Evolutionary conservation across 2,113 vertebrate genomes (phyloP), one percentile per base, ranked within the genome.

Genomic region (Calidris pugnax): DNA sequence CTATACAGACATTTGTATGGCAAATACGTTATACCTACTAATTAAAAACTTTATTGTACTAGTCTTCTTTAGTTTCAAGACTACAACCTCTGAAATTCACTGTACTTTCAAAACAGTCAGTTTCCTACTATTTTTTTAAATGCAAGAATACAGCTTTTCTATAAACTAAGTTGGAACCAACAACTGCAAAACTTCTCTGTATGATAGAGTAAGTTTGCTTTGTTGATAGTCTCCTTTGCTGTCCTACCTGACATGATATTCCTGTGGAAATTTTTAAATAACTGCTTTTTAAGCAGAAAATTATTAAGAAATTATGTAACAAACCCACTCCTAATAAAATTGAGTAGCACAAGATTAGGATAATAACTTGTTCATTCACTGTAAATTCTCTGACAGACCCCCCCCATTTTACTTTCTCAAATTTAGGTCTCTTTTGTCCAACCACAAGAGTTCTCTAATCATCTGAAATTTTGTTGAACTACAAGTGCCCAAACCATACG

Each of bases 141-240:
- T 35, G 26, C 30, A 77, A 66, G 11, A 66, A 60, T 27, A 57
- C 1, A 27, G 21, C 6, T 87, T 91, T 81, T 73, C 47, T 56
- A 33, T 35, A 39, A 59, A 66, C 7, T 14, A 48, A 71, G 5
- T 1, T 50, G n/a, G 24, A 92, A 71, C 8, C 32, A 69, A 35
- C 9, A 67, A 39, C 2, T 67, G 27, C 55, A 91, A 63, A 93
- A 39, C 10, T 45, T 64, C 41, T 67, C 32, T 32, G 32, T 9
- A 60, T 11, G 2, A 68, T 0, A 50, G 3, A 71, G 9, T 1
- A 1, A 82, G 11, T 39, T 26, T 75, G 47, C 19, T 75, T 79
- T 67, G n/a, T 53, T 0, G 2, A 32, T 0, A 75, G 19, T 7
- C 15, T 80, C 28, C 39, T 64, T 20, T 56, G 14, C 43, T 73